Evolutionary conservation across 2,113 vertebrate genomes (phyloP).

Genomic region (Martes martes): DNA sequence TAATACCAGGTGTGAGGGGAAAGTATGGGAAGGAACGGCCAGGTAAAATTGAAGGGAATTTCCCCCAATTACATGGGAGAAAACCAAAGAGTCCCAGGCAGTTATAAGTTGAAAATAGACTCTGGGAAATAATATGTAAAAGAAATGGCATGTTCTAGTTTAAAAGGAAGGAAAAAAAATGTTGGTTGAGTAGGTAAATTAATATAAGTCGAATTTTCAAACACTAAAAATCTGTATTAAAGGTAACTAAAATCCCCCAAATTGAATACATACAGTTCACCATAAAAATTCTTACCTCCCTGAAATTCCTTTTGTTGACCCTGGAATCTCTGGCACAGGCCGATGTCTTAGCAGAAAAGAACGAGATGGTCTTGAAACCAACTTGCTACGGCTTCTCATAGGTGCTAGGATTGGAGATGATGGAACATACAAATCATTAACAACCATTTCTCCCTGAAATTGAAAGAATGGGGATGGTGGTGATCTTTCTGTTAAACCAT

Average conservation of each 20-base stretch:
- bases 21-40: not conserved
- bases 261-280: not conserved
- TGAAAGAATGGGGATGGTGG: slow-evolving; percentile 49
- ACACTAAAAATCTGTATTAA: not conserved
- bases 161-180: not conserved
- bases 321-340: slow-evolving; percentile 92
- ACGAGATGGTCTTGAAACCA: slow-evolving; percentile 71
- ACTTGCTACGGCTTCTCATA: slow-evolving; percentile 61
- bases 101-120: not conserved
- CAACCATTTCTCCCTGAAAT: slow-evolving; percentile 90
- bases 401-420: not conserved
- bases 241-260: not conserved
- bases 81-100: not conserved
- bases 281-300: slow-evolving; percentile 76
- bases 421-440: slow-evolving; percentile 90
- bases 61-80: not conserved
- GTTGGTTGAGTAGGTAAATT: not conserved
- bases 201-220: not conserved
- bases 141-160: not conserved
- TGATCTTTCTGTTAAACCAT: slow-evolving; percentile 61
- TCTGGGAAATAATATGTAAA: not conserved
- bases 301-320: slow-evolving; percentile 63
- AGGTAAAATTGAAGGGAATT: not conserved
- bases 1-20: not conserved
- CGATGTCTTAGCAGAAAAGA: slow-evolving; percentile 92